A percentile compares a stretch with the other conserved stretches of the same genome.
Conservation (phyloP, 53 echinoderm and acorn worm species). For the Henricia sp. region DNA sequence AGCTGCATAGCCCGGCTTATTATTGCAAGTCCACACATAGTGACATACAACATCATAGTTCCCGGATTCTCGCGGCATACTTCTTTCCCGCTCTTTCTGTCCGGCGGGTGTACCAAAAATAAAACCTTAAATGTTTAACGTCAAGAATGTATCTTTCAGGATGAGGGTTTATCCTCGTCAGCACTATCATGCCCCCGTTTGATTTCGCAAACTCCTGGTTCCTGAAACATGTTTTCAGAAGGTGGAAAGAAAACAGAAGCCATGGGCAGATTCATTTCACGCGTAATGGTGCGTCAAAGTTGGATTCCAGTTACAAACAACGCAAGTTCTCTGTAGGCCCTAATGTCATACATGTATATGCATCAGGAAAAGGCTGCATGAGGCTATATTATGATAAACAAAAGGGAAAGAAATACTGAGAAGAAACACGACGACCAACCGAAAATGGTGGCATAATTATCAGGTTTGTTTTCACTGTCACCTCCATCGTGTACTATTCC, state of each 20-base stretch:
- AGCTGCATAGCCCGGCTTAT: constrained; percentile 43
- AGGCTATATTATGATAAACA: too few relatives aligned
- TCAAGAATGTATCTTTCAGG: too few relatives aligned
- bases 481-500: too few relatives aligned
- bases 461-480: too few relatives aligned
- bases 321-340: too few relatives aligned
- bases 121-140: not conserved
- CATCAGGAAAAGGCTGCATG: too few relatives aligned
- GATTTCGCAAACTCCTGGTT: constrained; percentile 26
- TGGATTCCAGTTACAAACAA: not conserved
- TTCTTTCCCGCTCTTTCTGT: not conserved
- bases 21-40: constrained; percentile 53
- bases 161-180: not conserved
- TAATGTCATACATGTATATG: too few relatives aligned
- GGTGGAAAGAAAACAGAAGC: constrained; percentile 10
- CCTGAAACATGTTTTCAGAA: constrained; percentile 36
- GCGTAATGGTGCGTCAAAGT: constrained; percentile 20
- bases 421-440: too few relatives aligned
- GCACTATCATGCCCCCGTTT: not conserved
- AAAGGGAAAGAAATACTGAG: too few relatives aligned
- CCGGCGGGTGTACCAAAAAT: not conserved
- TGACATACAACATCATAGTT: constrained; percentile 63
- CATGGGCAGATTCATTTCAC: not conserved
- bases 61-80: constrained; percentile 42
- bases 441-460: too few relatives aligned